phyloP scores from a whole-genome alignment of 2,113 vertebrate species.

The Phalacrocorax carbo region DNA sequence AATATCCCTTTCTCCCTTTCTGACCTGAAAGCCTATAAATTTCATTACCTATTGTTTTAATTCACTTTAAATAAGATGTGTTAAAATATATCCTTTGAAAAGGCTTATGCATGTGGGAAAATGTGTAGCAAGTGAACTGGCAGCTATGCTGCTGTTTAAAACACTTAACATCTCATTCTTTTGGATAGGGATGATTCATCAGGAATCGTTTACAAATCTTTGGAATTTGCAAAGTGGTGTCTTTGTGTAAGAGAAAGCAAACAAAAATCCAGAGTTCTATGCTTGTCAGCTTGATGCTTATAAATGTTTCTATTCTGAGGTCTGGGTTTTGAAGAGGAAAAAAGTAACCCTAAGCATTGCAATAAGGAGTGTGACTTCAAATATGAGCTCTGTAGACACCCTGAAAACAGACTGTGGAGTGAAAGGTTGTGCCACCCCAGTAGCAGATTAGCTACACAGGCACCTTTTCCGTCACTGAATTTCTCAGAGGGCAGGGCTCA shows the following conservation, averaged over 20 bases:
- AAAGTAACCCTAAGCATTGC: background rate
- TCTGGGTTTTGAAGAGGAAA: background rate
- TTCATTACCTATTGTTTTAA: background rate
- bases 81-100: background rate
- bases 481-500: background rate
- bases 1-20: background rate
- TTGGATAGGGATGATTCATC: background rate
- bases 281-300: background rate
- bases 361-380: background rate
- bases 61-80: background rate
- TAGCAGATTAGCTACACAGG: background rate
- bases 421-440: background rate
- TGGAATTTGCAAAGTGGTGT: background rate
- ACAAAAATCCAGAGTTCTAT: background rate
- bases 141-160: background rate
- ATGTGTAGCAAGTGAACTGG: background rate
- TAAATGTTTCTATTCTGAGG: slow-evolving; percentile 8
- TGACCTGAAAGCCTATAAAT: background rate
- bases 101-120: background rate
- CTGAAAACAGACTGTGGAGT: background rate
- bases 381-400: background rate
- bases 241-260: slow-evolving; percentile 7
- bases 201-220: background rate
- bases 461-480: background rate
- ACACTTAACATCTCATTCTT: background rate